Evolutionary conservation across 1,140 invertebrate species (phyloP), one percentile per base, ranked within the genome.

Genomic region (Drosophila ogumai): DNA sequence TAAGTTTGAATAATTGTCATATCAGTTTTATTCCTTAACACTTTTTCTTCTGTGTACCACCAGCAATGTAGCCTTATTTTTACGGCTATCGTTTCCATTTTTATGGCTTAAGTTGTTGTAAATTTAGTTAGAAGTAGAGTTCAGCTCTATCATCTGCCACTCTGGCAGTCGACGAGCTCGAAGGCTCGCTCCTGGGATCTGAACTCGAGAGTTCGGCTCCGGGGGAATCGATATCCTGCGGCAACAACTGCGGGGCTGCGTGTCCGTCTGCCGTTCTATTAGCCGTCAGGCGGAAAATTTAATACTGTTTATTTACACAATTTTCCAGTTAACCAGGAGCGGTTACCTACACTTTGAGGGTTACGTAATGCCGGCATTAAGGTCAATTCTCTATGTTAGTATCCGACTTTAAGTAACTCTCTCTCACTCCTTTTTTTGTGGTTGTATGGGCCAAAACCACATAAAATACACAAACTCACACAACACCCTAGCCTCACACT

Each of bases 61-160:
- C 60, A 38, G 46, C 60, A 58, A 66, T 65, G 60, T 67, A 67
- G 67, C 82, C 52, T 66, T 60, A 55, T 63, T 78, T 81, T 82
- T 81, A 87, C 71, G 74, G 74, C 77, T 72, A 85, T 77, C 81
- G 81, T 75, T 90, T 90, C 71, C 76, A 90, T 81, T 90, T 88
- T 90, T 90, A 90, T 90, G 85, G 78, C 78, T 90, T 56, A 76
- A 79, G 78, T 77, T 87, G 84, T 67, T 81, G 78, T 79, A 79
- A 85, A 90, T 88, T 88, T 80, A 67, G 79, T 72, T 73, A 46
- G 69, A 55, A 79, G 60, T 79, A 49, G 71, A 63, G 54, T 71
- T 69, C 46, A 59, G 63, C 56, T 56, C 47, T 67, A 55, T 69
- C 71, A 59, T 52, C 55, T 69, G 52, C 49, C 71, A 50, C 44